A percentile compares a stretch with the other conserved stretches of the same genome.
Evolutionary conservation across 2,797 vertebrate genomes (phyloP).

Genomic region (Macrochelys suwanniensis): DNA sequence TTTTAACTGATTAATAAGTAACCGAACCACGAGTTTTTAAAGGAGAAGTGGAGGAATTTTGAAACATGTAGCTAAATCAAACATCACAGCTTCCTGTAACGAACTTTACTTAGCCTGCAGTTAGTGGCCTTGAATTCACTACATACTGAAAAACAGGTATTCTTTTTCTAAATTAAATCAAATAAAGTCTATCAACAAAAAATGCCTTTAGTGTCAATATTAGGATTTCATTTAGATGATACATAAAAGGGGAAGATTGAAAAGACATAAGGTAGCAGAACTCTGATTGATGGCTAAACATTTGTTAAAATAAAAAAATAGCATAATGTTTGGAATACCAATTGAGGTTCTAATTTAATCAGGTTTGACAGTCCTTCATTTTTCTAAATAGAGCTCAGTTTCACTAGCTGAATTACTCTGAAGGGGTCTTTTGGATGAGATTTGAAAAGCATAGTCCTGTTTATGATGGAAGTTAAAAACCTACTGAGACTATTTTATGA

Average conservation of each 20-base stretch:
- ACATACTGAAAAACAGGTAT: slow-evolving; percentile 6
- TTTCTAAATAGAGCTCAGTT: not conserved
- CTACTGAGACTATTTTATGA: not conserved
- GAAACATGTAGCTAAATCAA: slow-evolving; percentile 49
- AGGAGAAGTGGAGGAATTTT: slow-evolving; percentile 8
- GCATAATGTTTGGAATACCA: not conserved
- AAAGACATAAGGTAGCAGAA: not conserved
- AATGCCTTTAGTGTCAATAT: not conserved
- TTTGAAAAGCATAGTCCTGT: not conserved
- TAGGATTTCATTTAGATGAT: not conserved
- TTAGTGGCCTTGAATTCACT: not conserved
- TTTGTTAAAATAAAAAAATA: not conserved
- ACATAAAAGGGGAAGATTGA: not conserved
- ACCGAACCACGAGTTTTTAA: slow-evolving; percentile 44
- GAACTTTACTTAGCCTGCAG: not conserved
- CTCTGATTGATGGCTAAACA: not conserved
- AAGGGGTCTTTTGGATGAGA: not conserved
- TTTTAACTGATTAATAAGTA: slow-evolving; percentile 32
- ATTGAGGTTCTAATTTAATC: not conserved
- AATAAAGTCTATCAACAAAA: slow-evolving; percentile 1
- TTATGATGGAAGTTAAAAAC: not conserved
- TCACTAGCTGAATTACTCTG: not conserved
- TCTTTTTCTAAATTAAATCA: not conserved
- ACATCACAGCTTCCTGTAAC: slow-evolving; percentile 11
- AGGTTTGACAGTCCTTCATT: not conserved